phyloP scores from a whole-genome alignment of 2,888 invertebrate genomes.

The Nasonia oneida region DNA sequence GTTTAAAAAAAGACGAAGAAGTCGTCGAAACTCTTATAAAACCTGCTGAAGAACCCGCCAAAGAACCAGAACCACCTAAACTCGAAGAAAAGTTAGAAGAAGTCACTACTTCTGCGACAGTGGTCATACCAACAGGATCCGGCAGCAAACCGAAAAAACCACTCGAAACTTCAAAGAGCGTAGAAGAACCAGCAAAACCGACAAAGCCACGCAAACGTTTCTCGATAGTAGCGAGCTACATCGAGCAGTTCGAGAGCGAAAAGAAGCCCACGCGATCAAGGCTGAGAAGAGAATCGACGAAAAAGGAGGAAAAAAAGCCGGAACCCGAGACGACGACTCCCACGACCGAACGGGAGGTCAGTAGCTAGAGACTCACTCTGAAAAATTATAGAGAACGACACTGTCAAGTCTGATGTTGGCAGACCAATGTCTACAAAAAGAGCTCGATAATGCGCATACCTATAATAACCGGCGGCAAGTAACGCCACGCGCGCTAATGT shows the following conservation, averaged over 20 bases:
- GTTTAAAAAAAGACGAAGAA: slow-evolving; percentile 3
- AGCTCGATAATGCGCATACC: slow-evolving; percentile 68
- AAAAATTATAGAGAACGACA: slow-evolving; percentile 63
- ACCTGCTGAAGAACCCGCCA: background rate
- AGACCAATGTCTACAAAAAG: slow-evolving; percentile 77
- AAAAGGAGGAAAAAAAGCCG: slow-evolving; percentile 13
- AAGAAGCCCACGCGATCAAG: slow-evolving; percentile 63
- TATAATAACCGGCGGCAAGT: slow-evolving; percentile 54
- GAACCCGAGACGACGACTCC: slow-evolving; percentile 67
- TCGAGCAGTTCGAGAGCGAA: slow-evolving; percentile 75
- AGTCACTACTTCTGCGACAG: slow-evolving; percentile 8
- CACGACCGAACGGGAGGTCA: slow-evolving; percentile 78
- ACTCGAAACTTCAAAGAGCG: background rate
- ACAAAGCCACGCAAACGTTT: slow-evolving; percentile 71
- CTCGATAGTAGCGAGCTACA: slow-evolving; percentile 76
- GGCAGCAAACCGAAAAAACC: background rate
- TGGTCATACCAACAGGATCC: background rate
- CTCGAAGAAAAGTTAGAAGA: background rate
- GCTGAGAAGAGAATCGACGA: slow-evolving; percentile 28
- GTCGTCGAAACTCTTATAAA: background rate
- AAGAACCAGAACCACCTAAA: background rate
- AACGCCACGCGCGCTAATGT: slow-evolving; percentile 34
- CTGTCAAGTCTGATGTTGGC: slow-evolving; percentile 67
- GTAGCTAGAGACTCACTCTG: slow-evolving; percentile 68
- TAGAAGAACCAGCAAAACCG: slow-evolving; percentile 49